Evolutionary conservation across 1,140 invertebrate genomes (phyloP).

Genomic region (Brachionus plicatilis): DNA sequence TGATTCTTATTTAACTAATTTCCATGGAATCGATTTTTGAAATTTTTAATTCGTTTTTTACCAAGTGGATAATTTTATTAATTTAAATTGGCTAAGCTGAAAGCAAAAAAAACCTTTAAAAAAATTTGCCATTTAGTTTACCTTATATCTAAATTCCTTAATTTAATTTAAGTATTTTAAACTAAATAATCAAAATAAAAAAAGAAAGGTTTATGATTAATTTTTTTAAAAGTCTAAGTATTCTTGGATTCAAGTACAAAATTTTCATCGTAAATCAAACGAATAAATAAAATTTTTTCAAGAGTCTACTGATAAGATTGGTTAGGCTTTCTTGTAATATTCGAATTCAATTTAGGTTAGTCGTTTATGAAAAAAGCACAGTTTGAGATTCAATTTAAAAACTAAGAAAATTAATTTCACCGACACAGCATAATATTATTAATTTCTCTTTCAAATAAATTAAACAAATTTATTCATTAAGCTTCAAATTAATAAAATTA

Average conservation of each 20-base stretch:
- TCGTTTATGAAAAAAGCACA: neutral
- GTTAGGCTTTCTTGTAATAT: neutral
- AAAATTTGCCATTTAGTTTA: neutral
- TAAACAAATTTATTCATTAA: slow-evolving; percentile 9
- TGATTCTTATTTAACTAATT: neutral
- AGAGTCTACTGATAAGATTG: neutral
- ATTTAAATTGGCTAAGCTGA: neutral
- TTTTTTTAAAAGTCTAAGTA: neutral
- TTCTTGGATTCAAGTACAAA: neutral
- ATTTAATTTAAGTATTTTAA: neutral
- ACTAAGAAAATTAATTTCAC: neutral
- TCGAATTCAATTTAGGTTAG: neutral
- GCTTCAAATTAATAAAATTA: neutral
- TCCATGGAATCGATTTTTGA: neutral
- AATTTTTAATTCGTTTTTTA: neutral
- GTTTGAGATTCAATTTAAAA: neutral
- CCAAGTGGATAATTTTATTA: neutral
- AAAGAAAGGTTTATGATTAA: neutral
- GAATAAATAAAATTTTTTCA: neutral
- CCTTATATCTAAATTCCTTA: neutral
- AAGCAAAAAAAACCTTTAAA: neutral
- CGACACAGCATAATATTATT: slow-evolving; percentile 8
- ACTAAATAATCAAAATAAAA: neutral
- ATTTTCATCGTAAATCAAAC: neutral
- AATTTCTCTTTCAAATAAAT: neutral